Base-by-base conservation (phyloP, 2,888 invertebrate genomes). In the Apomyelois bistriatella region DNA sequence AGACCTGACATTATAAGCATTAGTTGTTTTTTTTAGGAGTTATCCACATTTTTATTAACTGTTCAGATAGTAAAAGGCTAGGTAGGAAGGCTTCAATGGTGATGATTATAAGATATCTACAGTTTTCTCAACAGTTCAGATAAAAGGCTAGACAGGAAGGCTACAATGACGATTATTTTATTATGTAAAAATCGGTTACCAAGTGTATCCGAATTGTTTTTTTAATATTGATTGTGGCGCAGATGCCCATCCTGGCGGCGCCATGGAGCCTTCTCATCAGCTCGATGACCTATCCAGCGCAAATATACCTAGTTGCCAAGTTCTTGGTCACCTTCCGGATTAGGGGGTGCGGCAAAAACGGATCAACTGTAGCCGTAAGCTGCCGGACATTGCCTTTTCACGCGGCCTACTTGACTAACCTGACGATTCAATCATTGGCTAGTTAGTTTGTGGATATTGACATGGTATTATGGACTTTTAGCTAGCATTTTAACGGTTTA, bases 281-380 rank as follows among this genome's bases (percentile, higher is more conserved):
- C 71, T 71, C 83, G 64, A 74, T 91, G 74, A 92, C 92, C 84
- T 91, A 91, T 82, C 82, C 90, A 64, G 93, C 92, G 70, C 94
- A 92, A 85, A 73, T 92, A 72, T 92, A 91, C 82, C 92, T 94
- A 85, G 91, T 93, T 84, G 78, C 92, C 81, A 91, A 91, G 85
- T 95, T 95, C 92, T 92, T 92, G 77, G 91, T 92, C 82, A 93
- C 93, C 68, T 94, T 95, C 91, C 92, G 92, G 72, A 90, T 92
- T 79, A 97, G 97, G 85, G 98, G 98, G 79, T 94, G 95, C 85
- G 98, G 98, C 80, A 98, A 97, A 92, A 98, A 98, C 89, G 98
- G 98, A 87, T 98, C 98, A 65, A 97, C 98, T 66, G 96, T 98
- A 81, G 98, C 98, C 86, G 98, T 97, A 94, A 95, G 95, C 79